A percentile compares a stretch with the other conserved stretches of the same genome.
phyloP scores from a whole-genome alignment of 23 tunicate genomes.

The Trididemnum miniatum region DNA sequence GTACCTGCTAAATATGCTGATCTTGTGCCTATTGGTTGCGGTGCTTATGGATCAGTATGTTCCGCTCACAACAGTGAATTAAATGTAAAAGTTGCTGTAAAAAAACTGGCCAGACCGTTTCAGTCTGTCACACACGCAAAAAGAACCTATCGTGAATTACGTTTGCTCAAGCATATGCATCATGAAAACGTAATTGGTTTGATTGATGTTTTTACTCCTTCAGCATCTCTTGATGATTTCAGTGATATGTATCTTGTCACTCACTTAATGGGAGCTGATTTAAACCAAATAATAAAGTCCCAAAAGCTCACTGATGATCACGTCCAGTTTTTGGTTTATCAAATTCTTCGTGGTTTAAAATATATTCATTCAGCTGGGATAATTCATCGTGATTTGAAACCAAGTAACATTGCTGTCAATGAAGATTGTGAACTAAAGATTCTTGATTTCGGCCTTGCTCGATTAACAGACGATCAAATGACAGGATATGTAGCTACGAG shows the following conservation, averaged over 20 bases:
- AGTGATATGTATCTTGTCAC: constrained; percentile 95
- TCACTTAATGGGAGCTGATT: constrained; percentile 97
- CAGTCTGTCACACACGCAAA: constrained; percentile 97
- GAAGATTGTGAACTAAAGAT: constrained; percentile 98
- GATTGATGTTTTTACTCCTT: constrained; percentile 93
- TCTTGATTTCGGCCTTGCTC: constrained; percentile 94
- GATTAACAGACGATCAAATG: constrained; percentile 99
- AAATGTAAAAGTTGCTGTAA: constrained; percentile 86
- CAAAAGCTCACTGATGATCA: constrained; percentile 97
- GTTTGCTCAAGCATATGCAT: constrained; percentile 92
- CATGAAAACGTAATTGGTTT: constrained; percentile 96
- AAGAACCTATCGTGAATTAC: constrained; percentile 92
- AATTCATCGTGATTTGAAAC: constrained; percentile 97
- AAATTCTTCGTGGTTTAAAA: constrained; percentile 88
- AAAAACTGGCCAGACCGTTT: constrained; percentile 93
- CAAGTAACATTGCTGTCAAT: constrained; percentile 98
- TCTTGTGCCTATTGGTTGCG: constrained; percentile 83
- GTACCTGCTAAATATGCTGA: constrained; percentile 85
- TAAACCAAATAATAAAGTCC: constrained; percentile 92
- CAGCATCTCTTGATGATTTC: constrained; percentile 47
- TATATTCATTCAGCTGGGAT: constrained; percentile 99
- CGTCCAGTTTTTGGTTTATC: constrained; percentile 94
- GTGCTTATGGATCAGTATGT: constrained; percentile 97
- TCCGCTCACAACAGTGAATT: constrained; percentile 65
- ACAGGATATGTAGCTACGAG: constrained; percentile 99